phyloP scores from a whole-genome alignment of 2,888 invertebrate species.

The Agriotes lineatus region DNA sequence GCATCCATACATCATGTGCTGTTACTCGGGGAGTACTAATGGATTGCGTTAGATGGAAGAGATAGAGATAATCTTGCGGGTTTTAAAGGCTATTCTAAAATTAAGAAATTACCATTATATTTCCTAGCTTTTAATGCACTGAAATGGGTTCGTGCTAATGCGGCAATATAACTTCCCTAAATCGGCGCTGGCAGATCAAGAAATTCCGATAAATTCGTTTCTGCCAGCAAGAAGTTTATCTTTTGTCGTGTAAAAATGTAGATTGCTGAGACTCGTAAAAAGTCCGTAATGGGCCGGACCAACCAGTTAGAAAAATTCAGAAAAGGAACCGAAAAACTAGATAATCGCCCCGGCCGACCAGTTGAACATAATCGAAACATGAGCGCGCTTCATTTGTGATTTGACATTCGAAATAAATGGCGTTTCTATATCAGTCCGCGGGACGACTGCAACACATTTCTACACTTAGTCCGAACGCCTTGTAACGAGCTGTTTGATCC shows the following conservation, averaged over 20 bases:
- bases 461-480: slow-evolving; percentile 45
- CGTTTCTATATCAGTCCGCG: slow-evolving; percentile 48
- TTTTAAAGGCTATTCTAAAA: too few relatives aligned
- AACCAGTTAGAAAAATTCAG: slow-evolving; percentile 24
- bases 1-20: too few relatives aligned
- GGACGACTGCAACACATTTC: slow-evolving; percentile 49
- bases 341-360: slow-evolving; percentile 29
- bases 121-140: too few relatives aligned
- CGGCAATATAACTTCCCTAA: too few relatives aligned
- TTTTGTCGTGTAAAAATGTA: slow-evolving; percentile 20
- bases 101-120: too few relatives aligned
- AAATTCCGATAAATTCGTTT: too few relatives aligned
- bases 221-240: neutral
- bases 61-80: too few relatives aligned
- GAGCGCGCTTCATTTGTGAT: slow-evolving; percentile 43
- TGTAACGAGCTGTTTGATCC: slow-evolving; percentile 34
- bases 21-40: too few relatives aligned
- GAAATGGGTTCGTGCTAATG: too few relatives aligned
- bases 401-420: slow-evolving; percentile 49
- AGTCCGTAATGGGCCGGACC: slow-evolving; percentile 19
- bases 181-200: too few relatives aligned
- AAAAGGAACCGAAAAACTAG: slow-evolving; percentile 28
- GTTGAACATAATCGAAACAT: slow-evolving; percentile 40
- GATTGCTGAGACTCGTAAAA: slow-evolving; percentile 21
- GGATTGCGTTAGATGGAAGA: too few relatives aligned